Evolutionary conservation across 2,797 vertebrate genomes (phyloP), one percentile per base, ranked within the genome.

Genomic region (Echiichthys vipera): DNA sequence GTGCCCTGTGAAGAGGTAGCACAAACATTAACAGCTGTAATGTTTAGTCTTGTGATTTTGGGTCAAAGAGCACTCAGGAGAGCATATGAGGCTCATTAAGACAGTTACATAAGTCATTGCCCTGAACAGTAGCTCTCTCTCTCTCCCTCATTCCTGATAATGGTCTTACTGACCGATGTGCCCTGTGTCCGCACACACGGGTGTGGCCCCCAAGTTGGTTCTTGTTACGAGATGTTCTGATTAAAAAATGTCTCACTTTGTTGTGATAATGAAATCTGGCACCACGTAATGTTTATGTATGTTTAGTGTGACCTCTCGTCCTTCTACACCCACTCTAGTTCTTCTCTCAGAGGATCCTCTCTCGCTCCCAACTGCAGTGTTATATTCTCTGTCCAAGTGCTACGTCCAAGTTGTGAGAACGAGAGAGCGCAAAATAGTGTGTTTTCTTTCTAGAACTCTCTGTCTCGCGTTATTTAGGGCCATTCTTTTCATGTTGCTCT

Each of bases 41-140:
- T 25, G 25, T 39, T 75, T 72, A 25, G 75, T 85, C 87, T 88
- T 88, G 79, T 89, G 86, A 88, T 83, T 70, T 57, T 81, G 64
- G 89, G 81, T 87, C 80, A 89, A 91, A 88, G 84, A 86, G 75
- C 84, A 78, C 27, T 77, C 66, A 72, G 47, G n/a, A n/a, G n/a
- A n/a, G 63, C 86, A 78, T 81, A 88, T 83, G 85, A 89, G 76
- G 66, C 84, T 91, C 65, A 88, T 92, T 92, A 87, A 88, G 81
- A 83, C 70, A 37, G 87, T 91, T 91, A 78, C 64, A 71, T 88
- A 92, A 92, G 74, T 71, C 43, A 68, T 39, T 27, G 25, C 36
- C 47, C 59, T 75, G 59, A 67, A 77, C 63, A 78, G 73, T 59
- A 70, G 71, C 75, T 83, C 66, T 66, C 71, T 57, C 66, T n/a